Conservation (phyloP, 2,888 invertebrate species). For the Melangyna quadrimaculata region DNA sequence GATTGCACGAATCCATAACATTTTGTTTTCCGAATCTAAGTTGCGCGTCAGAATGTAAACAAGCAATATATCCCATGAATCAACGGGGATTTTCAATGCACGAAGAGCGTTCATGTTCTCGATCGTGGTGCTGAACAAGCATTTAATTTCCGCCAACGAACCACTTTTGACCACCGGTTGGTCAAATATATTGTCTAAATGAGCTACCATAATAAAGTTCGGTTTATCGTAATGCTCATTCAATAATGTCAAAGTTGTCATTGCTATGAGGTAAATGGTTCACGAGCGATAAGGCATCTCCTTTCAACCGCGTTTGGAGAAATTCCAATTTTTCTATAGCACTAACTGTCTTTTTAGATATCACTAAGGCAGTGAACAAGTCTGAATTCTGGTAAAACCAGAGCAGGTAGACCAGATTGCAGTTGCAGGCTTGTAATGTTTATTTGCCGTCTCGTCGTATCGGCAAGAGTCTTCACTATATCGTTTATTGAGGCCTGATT, state of each 20-base stretch:
- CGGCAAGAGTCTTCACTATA: neutral
- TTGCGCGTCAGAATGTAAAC: conserved; percentile 15
- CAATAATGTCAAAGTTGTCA: conserved; percentile 13
- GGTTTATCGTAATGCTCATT: conserved; percentile 11
- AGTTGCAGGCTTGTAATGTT: neutral
- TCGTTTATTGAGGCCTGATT: neutral
- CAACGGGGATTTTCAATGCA: conserved; percentile 27
- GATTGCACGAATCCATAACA: conserved; percentile 22
- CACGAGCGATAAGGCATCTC: too few relatives aligned
- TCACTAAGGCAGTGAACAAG: conserved; percentile 24
- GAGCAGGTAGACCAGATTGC: neutral
- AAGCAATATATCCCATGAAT: conserved; percentile 5
- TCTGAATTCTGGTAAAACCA: neutral
- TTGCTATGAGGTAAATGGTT: too few relatives aligned
- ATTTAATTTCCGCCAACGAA: conserved; percentile 10
- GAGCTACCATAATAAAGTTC: conserved; percentile 22
- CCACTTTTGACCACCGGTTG: conserved; percentile 22
- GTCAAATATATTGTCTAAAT: conserved; percentile 32
- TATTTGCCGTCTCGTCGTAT: conserved; percentile 12
- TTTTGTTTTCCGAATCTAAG: conserved; percentile 20
- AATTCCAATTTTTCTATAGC: too few relatives aligned
- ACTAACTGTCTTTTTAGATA: too few relatives aligned
- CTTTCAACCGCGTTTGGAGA: too few relatives aligned
- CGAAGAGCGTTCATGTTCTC: conserved; percentile 30
- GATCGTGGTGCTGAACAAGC: neutral